Evolutionary conservation across 35 echinoderm and acorn worm species (phyloP), one percentile per base, ranked within the genome.

Genomic region (Ptychodera flava): DNA sequence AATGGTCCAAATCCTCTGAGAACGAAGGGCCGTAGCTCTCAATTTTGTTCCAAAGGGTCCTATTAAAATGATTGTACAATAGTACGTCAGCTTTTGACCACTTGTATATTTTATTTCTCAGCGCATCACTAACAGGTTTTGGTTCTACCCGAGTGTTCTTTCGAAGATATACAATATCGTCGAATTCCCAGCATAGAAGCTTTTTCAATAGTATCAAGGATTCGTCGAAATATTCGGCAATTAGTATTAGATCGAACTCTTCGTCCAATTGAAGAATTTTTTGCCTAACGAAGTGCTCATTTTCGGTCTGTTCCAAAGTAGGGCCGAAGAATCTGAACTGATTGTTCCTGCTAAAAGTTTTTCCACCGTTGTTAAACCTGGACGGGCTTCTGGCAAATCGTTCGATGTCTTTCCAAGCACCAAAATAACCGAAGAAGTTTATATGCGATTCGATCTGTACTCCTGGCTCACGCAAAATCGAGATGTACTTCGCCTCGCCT

Each of bases 51-150:
- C 95, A 97, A 38, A 97, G 92, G 16, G 89, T 91, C 31, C 35
- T 6, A 82, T 97, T 97, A 37, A 97, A 93, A 76, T 93, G 82
- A 33, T 89, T n/a, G 82, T 97, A 97, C 2, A 97, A 77, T 32
- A 78, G n/a, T 27, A 91, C 33, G 76, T 97, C 94, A 35, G 77
- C 94, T 10, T 36, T 84, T 78, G 87, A 93, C 94, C 94, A 93
- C 33, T 78, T 32, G 16, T 83, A 81, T 30, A 97, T 89, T 78
- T 91, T 88, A 28, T 91, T 27, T 81, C 28, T 15, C 14, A 81
- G 30, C 31, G 16, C 12, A 34, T 1, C 16, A 28, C 22, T 81
- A 16, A 81, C 6, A 16, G 35, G 15, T 1, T 1, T 32, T 81
- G 14, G 16, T 0, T 81, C 35, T 34, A 0, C 16, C 35, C 80